Base-by-base conservation (phyloP, 2,113 vertebrate species). In the Hipposideros armiger region DNA sequence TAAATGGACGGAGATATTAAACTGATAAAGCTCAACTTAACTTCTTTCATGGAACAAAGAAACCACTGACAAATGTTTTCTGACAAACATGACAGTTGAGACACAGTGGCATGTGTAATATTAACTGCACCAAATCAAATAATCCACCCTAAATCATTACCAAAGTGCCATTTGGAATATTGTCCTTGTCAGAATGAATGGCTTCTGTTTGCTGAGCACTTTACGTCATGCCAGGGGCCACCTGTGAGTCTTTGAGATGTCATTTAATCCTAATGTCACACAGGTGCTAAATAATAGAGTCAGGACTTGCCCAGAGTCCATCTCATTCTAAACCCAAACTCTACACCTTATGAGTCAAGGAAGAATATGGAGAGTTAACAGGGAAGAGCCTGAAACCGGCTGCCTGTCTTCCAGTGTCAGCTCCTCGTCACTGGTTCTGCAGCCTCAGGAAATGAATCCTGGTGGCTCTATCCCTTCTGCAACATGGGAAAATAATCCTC, bases 1-100 rank as follows among this genome's bases (percentile, higher is more conserved):
- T 28, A 95, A 92, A 95, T 87, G 45, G 28, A n/a, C 54, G 82
- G 50, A 92, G 47, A 90, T 82, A 91, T 73, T 85, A 50, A 91
- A 96, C 84, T 76, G 56, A 95, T 91, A 85, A 97, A 77, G 60
- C 78, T 80, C 82, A 95, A 90, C 64, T 91, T 97, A 90, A 94
- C 80, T 92, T 88, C 45, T 92, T 64, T 60, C 67, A 54, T 28
- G 28, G 56, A 69, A 93, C 30, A 52, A 56, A 93, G 76, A 94
- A 82, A 45, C 19, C 52, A 69, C 40, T 50, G 36, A 81, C 7
- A 74, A 70, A 76, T 58, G 36, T 78, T 96, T 72, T 89, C 87
- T 89, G 89, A 81, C 47, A 87, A 54, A 93, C n/a, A n/a, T 26
- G 30, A 89, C 74, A 86, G 26, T 6, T 8, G 47, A 96, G 88